phyloP scores from a whole-genome alignment of 2,888 invertebrate genomes.

The Acanthoscelides obtectus region DNA sequence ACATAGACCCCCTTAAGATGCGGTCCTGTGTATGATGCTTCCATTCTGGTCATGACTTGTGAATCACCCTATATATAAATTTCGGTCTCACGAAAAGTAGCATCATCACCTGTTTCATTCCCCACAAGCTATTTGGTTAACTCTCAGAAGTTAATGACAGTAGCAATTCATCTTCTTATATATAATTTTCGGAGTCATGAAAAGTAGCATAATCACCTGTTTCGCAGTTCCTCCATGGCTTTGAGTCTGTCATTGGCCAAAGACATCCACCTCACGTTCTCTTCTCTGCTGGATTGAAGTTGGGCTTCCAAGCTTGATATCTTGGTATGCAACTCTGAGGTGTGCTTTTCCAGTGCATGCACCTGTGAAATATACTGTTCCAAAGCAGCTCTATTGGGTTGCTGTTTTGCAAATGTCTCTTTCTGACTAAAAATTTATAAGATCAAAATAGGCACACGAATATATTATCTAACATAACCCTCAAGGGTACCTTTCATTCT shows the following conservation, averaged over 20 bases:
- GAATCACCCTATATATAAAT: too few relatives aligned
- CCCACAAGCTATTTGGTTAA: too few relatives aligned
- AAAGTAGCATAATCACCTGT: slow-evolving; percentile 40
- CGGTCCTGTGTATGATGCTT: too few relatives aligned
- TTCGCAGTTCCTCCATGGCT: slow-evolving; percentile 55
- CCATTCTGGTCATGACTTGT: too few relatives aligned
- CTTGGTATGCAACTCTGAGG: slow-evolving; percentile 49
- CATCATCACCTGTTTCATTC: too few relatives aligned
- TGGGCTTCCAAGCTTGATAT: slow-evolving; percentile 51
- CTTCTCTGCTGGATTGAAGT: slow-evolving; percentile 50
- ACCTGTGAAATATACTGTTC: slow-evolving; percentile 45
- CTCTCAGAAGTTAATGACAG: too few relatives aligned
- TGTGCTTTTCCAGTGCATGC: slow-evolving; percentile 55
- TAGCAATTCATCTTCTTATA: too few relatives aligned
- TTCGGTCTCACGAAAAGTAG: too few relatives aligned
- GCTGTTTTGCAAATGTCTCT: slow-evolving; percentile 21
- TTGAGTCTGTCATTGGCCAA: slow-evolving; percentile 62
- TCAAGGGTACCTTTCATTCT: slow-evolving; percentile 18
- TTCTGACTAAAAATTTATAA: slow-evolving; percentile 24
- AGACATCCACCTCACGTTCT: slow-evolving; percentile 62
- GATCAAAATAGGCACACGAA: neutral
- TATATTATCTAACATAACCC: neutral
- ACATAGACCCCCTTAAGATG: too few relatives aligned
- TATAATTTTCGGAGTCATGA: too few relatives aligned
- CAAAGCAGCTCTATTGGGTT: slow-evolving; percentile 35